Conservation (phyloP, 2,888 invertebrate species). For the Monopis laevigella region DNA sequence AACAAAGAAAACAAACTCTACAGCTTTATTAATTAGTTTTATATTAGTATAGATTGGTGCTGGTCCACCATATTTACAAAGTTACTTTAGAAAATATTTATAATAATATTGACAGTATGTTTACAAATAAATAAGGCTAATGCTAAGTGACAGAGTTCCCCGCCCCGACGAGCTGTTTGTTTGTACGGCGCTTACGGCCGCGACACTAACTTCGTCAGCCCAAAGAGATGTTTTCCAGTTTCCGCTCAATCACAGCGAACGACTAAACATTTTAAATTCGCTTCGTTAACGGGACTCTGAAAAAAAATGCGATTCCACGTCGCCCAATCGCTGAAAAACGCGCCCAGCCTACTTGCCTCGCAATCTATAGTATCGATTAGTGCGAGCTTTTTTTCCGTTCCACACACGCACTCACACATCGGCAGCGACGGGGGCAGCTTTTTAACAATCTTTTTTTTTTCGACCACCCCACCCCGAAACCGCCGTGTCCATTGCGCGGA, state of each 20-base stretch:
- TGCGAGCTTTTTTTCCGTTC: conserved; percentile 54
- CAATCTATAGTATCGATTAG: conserved; percentile 68
- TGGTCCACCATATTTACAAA: too few relatives aligned
- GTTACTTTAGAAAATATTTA: too few relatives aligned
- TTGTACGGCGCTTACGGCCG: too few relatives aligned
- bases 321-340: conserved; percentile 45
- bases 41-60: too few relatives aligned
- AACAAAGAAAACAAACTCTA: too few relatives aligned
- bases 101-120: too few relatives aligned
- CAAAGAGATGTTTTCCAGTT: conserved; percentile 19
- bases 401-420: conserved; percentile 60
- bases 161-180: too few relatives aligned
- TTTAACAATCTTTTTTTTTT: conserved; percentile 67
- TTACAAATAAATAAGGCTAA: too few relatives aligned
- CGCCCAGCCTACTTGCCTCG: conserved; percentile 62
- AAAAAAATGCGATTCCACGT: conserved; percentile 41
- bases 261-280: conserved; percentile 45
- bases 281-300: conserved; percentile 48
- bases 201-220: too few relatives aligned
- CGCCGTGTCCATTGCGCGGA: conserved; percentile 64
- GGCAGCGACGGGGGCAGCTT: conserved; percentile 57
- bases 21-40: too few relatives aligned
- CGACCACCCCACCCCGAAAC: conserved; percentile 54
- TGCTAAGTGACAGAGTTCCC: too few relatives aligned
- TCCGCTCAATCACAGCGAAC: conserved; percentile 38